Base-by-base conservation (phyloP, 2,113 vertebrate genomes). In the Plecturocebus donacophilus region DNA sequence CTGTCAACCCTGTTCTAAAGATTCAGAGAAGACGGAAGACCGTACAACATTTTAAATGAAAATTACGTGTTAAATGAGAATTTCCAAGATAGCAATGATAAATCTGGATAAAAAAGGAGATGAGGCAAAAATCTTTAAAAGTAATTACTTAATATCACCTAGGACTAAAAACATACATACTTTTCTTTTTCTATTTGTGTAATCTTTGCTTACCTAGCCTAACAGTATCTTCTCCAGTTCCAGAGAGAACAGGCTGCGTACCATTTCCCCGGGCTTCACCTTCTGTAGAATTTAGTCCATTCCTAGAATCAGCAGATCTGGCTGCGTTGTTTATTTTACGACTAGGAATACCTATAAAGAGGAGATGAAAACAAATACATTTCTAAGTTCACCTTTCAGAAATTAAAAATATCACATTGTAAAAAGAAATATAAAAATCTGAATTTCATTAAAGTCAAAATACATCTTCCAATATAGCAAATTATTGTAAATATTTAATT, bases 341-440 rank as follows among this genome's bases (percentile, higher is more conserved):
- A 70, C 97, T 99, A 47, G 99, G 99, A 97, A 99, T 99, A 81
- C 99, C 99, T 99, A 19, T 4, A 71, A 85, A 91, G 84, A 56
- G 56, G 91, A 32, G 87, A 91, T 95, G 2, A 87, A 68, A n/a
- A 47, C 32, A 32, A 27, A 32, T 58, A 70, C 61, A 76, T 83
- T 91, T 86, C 61, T 47, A 90, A 61, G 20, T 66, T 81, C 40
- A 49, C 2, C 35, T 64, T 40, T 11, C 32, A 66, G 87, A 71
- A 47, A 75, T 14, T 77, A 47, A 93, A 93, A 81, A 84, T 35
- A 91, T 27, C 20, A 56, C 6, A 64, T 2, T 68, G 1, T 68
- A 87, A 40, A 84, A 66, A 89, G 45, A 54, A 92, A 94, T 32
- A 73, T 42, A 19, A 68, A 81, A 86, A 49, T 20, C 19, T 47